A percentile compares a stretch with the other conserved stretches of the same genome.
phyloP scores from a whole-genome alignment of 2,113 vertebrate genomes.

The Larimichthys crocea region DNA sequence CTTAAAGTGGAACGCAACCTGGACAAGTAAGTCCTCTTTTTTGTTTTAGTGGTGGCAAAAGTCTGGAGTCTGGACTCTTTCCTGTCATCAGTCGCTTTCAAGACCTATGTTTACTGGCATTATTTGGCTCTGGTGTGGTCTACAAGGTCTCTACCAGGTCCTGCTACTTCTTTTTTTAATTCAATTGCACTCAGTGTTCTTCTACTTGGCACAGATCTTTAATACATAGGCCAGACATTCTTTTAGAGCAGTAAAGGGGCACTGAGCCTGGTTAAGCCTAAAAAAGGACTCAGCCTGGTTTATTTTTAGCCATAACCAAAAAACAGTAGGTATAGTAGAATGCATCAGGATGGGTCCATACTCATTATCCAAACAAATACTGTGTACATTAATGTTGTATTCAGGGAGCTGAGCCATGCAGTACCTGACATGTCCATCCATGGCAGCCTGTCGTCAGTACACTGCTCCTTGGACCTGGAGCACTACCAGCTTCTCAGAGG shows the following conservation, averaged over 20 bases:
- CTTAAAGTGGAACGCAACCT: slow-evolving; percentile 96
- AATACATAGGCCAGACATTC: no score
- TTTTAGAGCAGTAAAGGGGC: not conserved
- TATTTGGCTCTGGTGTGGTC: not conserved
- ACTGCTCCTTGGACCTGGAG: slow-evolving; percentile 92
- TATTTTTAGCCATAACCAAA: not conserved
- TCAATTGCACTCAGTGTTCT: not conserved
- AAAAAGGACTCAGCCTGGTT: no score
- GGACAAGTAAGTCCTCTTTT: slow-evolving; percentile 87
- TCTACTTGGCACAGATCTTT: not conserved
- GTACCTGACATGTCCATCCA: slow-evolving; percentile 94
- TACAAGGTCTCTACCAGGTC: not conserved
- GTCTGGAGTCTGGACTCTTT: no score
- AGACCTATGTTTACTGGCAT: no score
- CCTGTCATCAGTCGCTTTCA: no score
- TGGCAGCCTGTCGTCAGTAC: slow-evolving; percentile 92
- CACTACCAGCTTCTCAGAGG: slow-evolving; percentile 95
- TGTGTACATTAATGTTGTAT: not conserved
- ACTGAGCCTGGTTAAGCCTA: not conserved
- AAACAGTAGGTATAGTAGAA: not conserved
- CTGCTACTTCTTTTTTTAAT: not conserved
- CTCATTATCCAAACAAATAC: not conserved
- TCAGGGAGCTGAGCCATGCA: slow-evolving; percentile 92
- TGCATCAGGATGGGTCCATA: not conserved
- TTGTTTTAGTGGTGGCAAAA: not conserved